Evolutionary conservation across 2,113 vertebrate species (phyloP).

Genomic region (Sapayoa aenigma): DNA sequence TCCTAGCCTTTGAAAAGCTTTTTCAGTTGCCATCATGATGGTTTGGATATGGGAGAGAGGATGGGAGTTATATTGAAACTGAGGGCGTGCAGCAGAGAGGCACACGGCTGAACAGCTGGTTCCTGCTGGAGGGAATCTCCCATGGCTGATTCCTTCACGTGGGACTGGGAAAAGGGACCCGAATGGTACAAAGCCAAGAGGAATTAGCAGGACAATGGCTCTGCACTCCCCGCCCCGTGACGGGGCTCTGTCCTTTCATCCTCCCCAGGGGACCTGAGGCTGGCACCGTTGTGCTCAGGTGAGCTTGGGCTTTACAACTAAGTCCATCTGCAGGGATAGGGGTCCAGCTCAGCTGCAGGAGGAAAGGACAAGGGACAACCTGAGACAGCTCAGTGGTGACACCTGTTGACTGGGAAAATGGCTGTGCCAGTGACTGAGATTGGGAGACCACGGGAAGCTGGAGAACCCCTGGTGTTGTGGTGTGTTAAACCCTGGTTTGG

Average conservation of each 20-base stretch:
- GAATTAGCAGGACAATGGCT: not conserved
- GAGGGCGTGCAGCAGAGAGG: not conserved
- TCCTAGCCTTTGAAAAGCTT: no score
- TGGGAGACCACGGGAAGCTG: no score
- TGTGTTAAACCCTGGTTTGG: not conserved
- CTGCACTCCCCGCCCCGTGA: not conserved
- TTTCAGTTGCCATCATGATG: not conserved
- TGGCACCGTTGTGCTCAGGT: not conserved
- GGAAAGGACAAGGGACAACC: not conserved
- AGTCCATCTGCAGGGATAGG: not conserved
- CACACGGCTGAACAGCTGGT: not conserved
- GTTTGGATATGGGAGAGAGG: not conserved
- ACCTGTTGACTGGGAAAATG: not conserved
- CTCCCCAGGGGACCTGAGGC: not conserved
- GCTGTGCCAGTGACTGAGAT: not conserved
- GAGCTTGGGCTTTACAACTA: not conserved
- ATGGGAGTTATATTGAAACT: rapidly evolving
- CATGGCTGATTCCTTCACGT: rapidly evolving
- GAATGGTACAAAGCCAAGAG: not conserved
- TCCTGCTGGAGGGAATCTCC: not conserved
- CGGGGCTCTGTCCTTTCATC: rapidly evolving
- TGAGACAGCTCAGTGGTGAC: not conserved
- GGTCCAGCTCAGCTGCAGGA: not conserved
- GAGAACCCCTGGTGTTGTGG: not conserved
- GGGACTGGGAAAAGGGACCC: not conserved